Percentiles rank a stretch among this genome's conserved stretches.
phyloP scores from a whole-genome alignment of 2,797 vertebrate species.

The Anguilla marmorata region DNA sequence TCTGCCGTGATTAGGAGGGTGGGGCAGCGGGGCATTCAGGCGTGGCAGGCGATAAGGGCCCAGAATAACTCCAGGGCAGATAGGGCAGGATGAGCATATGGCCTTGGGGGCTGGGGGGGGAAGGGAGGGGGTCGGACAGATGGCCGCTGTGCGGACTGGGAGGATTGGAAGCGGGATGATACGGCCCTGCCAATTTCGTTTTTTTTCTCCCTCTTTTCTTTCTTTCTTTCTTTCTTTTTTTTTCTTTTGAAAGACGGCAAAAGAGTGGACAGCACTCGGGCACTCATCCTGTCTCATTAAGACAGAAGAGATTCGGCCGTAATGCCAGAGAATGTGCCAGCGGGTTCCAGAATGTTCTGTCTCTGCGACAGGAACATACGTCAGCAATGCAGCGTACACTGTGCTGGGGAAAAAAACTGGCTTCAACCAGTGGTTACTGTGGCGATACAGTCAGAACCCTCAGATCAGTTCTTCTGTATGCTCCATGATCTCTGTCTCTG shows the following conservation, averaged over 20 bases:
- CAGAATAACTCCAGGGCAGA: not conserved
- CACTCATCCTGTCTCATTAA: not conserved
- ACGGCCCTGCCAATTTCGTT: not conserved
- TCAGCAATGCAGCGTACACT: not conserved
- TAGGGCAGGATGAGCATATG: conserved; percentile 16
- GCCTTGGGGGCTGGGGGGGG: not conserved
- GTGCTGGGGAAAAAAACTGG: not conserved
- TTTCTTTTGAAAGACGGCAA: not conserved
- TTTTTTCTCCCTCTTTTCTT: not conserved
- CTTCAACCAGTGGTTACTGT: not conserved
- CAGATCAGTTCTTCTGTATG: not conserved
- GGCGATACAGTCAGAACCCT: not conserved
- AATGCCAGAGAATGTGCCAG: not conserved
- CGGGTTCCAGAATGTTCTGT: not conserved
- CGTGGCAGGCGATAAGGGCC: not conserved
- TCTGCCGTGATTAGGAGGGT: not conserved
- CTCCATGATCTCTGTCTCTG: not conserved
- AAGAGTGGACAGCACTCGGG: not conserved
- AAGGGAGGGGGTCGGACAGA: not conserved
- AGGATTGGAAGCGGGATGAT: not conserved
- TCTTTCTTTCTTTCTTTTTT: not conserved
- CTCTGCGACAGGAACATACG: not conserved
- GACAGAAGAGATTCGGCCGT: not conserved
- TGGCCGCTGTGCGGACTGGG: not conserved
- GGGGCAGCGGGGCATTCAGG: not conserved